A percentile compares a stretch with the other conserved stretches of the same genome.
Evolutionary conservation across 2,888 invertebrate genomes (phyloP).

Genomic region (Tinea pellionella): DNA sequence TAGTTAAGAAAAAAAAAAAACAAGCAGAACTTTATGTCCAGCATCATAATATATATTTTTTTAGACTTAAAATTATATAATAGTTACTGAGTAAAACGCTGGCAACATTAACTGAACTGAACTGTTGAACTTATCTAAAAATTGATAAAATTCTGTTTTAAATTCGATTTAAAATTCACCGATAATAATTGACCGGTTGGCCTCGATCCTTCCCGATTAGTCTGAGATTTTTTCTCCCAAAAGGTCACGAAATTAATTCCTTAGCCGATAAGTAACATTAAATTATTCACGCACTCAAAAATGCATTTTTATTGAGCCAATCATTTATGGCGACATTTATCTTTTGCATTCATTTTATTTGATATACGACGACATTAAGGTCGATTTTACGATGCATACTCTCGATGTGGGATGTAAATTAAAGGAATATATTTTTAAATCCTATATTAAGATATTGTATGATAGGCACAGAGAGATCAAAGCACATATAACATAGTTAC

Average conservation of each 20-base stretch:
- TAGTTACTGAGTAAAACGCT: too few species aligned
- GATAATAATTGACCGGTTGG: slow-evolving; percentile 19
- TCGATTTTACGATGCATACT: background rate
- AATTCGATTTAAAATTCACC: background rate
- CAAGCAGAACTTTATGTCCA: too few species aligned
- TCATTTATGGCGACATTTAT: background rate
- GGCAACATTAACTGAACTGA: too few species aligned
- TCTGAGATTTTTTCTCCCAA: slow-evolving; percentile 28
- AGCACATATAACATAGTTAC: too few species aligned
- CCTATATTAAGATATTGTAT: too few species aligned
- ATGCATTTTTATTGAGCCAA: background rate
- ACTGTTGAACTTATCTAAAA: too few species aligned
- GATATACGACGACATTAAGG: background rate
- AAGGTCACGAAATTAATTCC: slow-evolving; percentile 32
- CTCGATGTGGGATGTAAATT: background rate
- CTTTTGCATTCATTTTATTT: background rate
- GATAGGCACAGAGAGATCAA: too few species aligned
- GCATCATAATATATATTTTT: too few species aligned
- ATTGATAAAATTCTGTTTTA: background rate
- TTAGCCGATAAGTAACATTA: background rate
- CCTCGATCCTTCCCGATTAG: slow-evolving; percentile 32
- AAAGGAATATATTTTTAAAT: background rate
- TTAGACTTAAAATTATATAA: too few species aligned
- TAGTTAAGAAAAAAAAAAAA: too few species aligned
- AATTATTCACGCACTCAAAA: background rate